Evolutionary conservation across 2,888 invertebrate species (phyloP), one percentile per base, ranked within the genome.

Genomic region (Celastrina argiolus): DNA sequence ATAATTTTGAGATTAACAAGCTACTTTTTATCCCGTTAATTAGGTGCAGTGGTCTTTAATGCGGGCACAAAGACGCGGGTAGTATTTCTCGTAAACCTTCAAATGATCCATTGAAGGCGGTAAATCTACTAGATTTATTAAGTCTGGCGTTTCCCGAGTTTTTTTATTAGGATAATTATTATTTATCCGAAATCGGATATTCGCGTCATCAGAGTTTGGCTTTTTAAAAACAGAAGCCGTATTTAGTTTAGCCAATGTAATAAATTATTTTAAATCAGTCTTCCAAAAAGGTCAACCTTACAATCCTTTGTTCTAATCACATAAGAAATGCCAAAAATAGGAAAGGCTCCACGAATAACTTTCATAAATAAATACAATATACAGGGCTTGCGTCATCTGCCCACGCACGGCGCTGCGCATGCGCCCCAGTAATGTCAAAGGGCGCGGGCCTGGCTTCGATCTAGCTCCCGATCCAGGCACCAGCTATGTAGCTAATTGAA

Each of bases 341-440:
- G 18, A 31, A 16, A 36, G 12, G 34, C 51, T 4, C 14, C 28
- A 58, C 42, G 36, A 65, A 41, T 42, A 39, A 31, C 34, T 14
- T 66, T 42, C 42, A 45, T 66, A 59, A 66, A 64, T 64, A 64
- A 36, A 31, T 28, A 10, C 14, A 18, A 18, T 36, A n/a, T 51
- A 51, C 18, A 41, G 31, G 41, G 31, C 77, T 74, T 87, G 83
- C 89, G 88, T 88, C 88, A 88, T 83, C 81, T 74, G 74, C 84
- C 83, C 81, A 83, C 83, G 78, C 78, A 69, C 68, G 75, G 77
- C 68, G 65, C 56, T 66, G 76, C 82, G 86, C 87, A 82, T 83
- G 87, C 89, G 87, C 81, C 75, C 79, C 80, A 71, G 74, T 69
- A 89, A 88, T 89, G 89, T 85, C 88, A 88, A 84, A 87, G 89